Evolutionary conservation across 2,113 vertebrate genomes (phyloP).

Genomic region (Indicator indicator): DNA sequence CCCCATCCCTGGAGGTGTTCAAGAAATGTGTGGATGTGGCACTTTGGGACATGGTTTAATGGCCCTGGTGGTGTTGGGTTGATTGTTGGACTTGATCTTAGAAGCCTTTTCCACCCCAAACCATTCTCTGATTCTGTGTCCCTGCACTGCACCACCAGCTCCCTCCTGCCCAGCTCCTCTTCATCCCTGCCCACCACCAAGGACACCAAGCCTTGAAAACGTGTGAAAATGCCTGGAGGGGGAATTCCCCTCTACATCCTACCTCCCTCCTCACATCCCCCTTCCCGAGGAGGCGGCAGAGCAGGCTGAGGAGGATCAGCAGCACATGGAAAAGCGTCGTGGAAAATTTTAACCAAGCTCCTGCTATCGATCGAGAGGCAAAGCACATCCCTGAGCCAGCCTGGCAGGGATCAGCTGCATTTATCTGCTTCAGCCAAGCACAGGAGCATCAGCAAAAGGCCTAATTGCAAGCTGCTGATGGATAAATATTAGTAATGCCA

Average conservation of each 20-base stretch:
- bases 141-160: fast-evolving
- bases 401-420: background rate
- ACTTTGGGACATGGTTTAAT: too few relatives aligned
- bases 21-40: too few relatives aligned
- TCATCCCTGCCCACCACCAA: background rate
- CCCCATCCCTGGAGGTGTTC: too few relatives aligned
- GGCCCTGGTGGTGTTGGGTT: too few relatives aligned
- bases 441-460: background rate
- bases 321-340: background rate
- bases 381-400: conserved; percentile 1
- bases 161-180: background rate
- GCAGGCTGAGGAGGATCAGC: background rate
- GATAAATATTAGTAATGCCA: conserved; percentile 45
- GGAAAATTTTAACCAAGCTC: conserved; percentile 7
- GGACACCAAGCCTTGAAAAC: background rate
- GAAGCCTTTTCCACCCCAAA: too few relatives aligned
- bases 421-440: background rate
- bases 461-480: background rate
- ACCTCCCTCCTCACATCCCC: fast-evolving
- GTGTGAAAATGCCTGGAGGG: background rate
- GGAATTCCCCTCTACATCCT: too few relatives aligned
- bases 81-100: too few relatives aligned
- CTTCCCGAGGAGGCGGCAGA: background rate
- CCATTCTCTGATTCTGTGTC: background rate
- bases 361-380: background rate